Base-by-base conservation (phyloP, 2,888 invertebrate genomes). In the Polia nebulosa region DNA sequence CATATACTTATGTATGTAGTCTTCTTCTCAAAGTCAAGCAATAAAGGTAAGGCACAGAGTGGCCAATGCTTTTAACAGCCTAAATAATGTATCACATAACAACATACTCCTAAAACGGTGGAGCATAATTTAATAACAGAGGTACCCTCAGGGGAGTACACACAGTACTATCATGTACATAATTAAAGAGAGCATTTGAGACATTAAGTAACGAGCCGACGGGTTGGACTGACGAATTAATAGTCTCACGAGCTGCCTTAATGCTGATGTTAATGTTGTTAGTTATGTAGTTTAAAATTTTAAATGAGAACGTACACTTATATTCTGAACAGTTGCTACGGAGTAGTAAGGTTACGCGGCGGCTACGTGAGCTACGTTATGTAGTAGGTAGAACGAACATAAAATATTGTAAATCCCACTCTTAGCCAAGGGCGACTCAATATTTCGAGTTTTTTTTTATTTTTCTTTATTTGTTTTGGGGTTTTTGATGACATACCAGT, bases 131-230 rank as follows among this genome's bases (percentile, higher is more conserved):
- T 65, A 56, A 34, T 57, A 73, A 60, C 36, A 52, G 27, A 56
- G 41, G 39, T n/a, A 25, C 25, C 11, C 51, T 57, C 64, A 29
- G n/a, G 51, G 32, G 70, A 63, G 52, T 66, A 57, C 57, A 53
- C 27, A 25, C 29, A 36, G 41, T 41, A 49, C 47, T 53, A 22
- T n/a, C 7, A 7, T 22, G 25, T 66, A 59, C 52, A 72, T 72
- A 56, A 68, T 76, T 72, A 62, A 68, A 56, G 47, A 47, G 41
- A 39, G n/a, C 44, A 57, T 53, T 57, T 71, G 41, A 72, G 57
- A 64, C 53, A 58, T 58, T 58, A 53, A 67, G 9, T 41, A 72
- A 41, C 47, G 32, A 34, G 36, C 52, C 8, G 29, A 22, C 29
- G 41, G 47, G 53, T 51, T 44, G 11, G 32, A n/a, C n/a, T 49